phyloP scores from a whole-genome alignment of 2,888 invertebrate species.

The Nymphalis urticae region DNA sequence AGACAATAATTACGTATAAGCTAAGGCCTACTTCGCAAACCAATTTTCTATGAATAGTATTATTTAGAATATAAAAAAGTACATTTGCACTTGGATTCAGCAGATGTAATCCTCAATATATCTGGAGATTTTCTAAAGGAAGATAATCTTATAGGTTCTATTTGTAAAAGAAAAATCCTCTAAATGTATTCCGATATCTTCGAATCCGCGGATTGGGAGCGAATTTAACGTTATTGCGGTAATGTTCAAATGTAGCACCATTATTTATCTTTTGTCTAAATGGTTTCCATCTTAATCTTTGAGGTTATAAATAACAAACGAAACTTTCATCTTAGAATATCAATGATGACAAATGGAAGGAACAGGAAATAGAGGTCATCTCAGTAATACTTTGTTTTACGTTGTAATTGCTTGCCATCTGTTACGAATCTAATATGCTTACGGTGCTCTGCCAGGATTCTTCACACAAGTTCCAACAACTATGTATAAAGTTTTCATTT shows the following conservation, averaged over 20 bases:
- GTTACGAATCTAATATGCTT: too few relatives aligned
- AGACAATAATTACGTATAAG: slow-evolving; percentile 1
- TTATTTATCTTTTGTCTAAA: too few relatives aligned
- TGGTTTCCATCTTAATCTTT: too few relatives aligned
- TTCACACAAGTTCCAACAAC: too few relatives aligned
- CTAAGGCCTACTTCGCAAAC: not conserved
- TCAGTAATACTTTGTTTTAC: too few relatives aligned
- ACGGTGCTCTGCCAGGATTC: too few relatives aligned
- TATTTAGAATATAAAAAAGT: slow-evolving; percentile 32
- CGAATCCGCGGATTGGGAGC: not conserved
- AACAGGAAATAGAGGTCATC: too few relatives aligned
- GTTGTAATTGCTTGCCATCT: too few relatives aligned
- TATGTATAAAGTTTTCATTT: too few relatives aligned
- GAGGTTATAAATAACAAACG: too few relatives aligned
- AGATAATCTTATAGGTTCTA: slow-evolving; percentile 25
- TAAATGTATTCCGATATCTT: slow-evolving; percentile 7
- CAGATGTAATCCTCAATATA: slow-evolving; percentile 35
- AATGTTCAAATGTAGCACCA: not conserved
- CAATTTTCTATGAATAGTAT: slow-evolving; percentile 25
- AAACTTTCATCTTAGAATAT: too few relatives aligned
- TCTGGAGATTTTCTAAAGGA: slow-evolving; percentile 17
- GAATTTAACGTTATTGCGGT: not conserved
- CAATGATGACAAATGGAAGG: too few relatives aligned
- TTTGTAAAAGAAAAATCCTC: slow-evolving; percentile 18
- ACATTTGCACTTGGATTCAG: slow-evolving; percentile 34